These are phyloP conservation scores for Oreochromis spilurus DNA, from an alignment of 2,113 vertebrate genomes.

Conservation along the genomic window DNA sequence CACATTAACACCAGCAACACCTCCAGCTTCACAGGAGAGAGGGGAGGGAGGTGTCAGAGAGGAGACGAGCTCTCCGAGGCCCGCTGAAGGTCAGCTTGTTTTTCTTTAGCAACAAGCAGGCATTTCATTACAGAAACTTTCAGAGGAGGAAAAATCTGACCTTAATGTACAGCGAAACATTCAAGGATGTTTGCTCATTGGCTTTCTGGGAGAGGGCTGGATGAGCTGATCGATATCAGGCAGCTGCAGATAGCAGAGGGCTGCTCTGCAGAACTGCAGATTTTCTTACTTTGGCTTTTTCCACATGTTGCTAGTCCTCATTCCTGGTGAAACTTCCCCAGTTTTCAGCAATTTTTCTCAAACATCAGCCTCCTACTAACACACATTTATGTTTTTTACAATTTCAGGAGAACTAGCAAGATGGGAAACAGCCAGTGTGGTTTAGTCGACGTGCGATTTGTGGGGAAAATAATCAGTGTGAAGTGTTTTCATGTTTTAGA, in stretches of 20 bases:
- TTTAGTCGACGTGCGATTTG: fast-evolving
- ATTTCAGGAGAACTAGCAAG: fast-evolving
- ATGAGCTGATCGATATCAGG: neutral
- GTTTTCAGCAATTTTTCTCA: neutral
- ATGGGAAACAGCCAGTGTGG: fast-evolving
- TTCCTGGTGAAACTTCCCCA: neutral
- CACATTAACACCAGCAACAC: neutral
- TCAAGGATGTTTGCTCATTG: neutral
- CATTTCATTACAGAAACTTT: neutral
- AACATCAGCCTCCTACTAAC: neutral
- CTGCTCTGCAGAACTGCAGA: neutral
- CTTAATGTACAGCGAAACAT: neutral
- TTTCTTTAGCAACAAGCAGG: neutral
- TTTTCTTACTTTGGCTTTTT: neutral
- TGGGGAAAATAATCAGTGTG: fast-evolving
- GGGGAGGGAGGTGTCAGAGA: neutral
- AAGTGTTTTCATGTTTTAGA: neutral
- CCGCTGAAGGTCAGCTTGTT: neutral
- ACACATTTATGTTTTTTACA: neutral
- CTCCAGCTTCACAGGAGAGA: neutral
- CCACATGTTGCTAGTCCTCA: neutral
- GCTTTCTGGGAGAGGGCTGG: neutral
- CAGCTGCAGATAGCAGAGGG: neutral
- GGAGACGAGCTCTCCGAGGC: neutral
- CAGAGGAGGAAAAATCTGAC: neutral